phyloP scores from a whole-genome alignment of 2,113 vertebrate genomes.

The Euleptes europaea region DNA sequence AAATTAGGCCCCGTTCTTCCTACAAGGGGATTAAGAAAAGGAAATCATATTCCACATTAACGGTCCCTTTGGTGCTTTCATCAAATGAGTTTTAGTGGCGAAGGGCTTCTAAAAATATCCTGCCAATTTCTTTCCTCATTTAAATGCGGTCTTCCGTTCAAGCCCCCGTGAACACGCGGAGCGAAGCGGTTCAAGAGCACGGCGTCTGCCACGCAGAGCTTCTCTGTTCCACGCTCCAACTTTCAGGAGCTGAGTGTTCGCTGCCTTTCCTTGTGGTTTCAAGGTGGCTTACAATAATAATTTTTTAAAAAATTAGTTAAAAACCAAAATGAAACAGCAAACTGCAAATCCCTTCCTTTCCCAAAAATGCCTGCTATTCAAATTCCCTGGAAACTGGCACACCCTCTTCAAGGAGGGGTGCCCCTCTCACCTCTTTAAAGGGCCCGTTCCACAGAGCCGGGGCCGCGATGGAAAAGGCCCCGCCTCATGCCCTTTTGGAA shows the following conservation, averaged over 20 bases:
- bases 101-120: slow-evolving; percentile 69
- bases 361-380: too few species aligned
- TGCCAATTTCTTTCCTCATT: slow-evolving; percentile 60
- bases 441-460: too few species aligned
- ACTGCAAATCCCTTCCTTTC: too few species aligned
- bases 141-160: slow-evolving; percentile 59
- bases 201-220: background rate
- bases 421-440: too few species aligned
- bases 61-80: slow-evolving; percentile 67
- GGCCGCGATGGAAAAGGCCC: too few species aligned
- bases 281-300: too few species aligned
- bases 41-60: slow-evolving; percentile 64
- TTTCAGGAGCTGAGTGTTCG: slow-evolving; percentile 1
- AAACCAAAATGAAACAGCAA: too few species aligned
- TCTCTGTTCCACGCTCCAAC: background rate
- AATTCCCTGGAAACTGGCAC: too few species aligned
- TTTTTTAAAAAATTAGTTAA: too few species aligned
- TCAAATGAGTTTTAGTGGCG: slow-evolving; percentile 73
- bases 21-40: slow-evolving; percentile 61
- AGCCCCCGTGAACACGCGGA: slow-evolving; percentile 10
- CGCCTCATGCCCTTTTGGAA: too few species aligned
- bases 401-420: too few species aligned
- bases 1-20: slow-evolving; percentile 65
- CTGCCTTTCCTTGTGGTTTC: background rate
- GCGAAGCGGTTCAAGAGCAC: slow-evolving; percentile 45